Conservation (phyloP, 2,888 invertebrate genomes). For the Lacanobia wlatinum region DNA sequence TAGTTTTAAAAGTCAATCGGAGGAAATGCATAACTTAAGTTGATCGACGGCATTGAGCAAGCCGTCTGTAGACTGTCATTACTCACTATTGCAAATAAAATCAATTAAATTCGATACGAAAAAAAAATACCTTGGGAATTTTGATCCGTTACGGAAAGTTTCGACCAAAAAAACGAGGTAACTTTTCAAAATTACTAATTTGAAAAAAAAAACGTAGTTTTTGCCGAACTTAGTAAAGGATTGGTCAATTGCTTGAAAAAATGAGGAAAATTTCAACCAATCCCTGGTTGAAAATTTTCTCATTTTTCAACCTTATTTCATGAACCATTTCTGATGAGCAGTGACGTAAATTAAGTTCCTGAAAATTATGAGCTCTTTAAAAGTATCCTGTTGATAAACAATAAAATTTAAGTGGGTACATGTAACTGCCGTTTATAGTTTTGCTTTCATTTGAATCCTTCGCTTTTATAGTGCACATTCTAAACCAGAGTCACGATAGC, state of each 20-base stretch:
- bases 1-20: conserved; percentile 58
- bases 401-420: neutral
- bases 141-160: neutral
- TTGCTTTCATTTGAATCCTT: conserved; percentile 30
- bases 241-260: too few relatives aligned
- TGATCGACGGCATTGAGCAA: conserved; percentile 50
- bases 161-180: neutral
- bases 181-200: neutral
- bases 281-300: neutral
- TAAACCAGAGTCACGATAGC: conserved; percentile 43
- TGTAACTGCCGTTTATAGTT: conserved; percentile 6
- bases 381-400: neutral
- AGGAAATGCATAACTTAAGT: conserved; percentile 54
- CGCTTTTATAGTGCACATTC: conserved; percentile 41
- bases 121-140: conserved; percentile 6
- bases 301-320: too few relatives aligned
- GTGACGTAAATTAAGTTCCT: too few relatives aligned
- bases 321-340: too few relatives aligned
- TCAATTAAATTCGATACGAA: conserved; percentile 3
- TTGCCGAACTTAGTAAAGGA: neutral
- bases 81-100: conserved; percentile 38
- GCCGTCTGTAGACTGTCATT: conserved; percentile 27
- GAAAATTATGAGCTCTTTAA: neutral
- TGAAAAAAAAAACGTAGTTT: neutral
- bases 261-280: too few relatives aligned